Conservation (phyloP, 2,797 vertebrate genomes). For the Enoplosus armatus region DNA sequence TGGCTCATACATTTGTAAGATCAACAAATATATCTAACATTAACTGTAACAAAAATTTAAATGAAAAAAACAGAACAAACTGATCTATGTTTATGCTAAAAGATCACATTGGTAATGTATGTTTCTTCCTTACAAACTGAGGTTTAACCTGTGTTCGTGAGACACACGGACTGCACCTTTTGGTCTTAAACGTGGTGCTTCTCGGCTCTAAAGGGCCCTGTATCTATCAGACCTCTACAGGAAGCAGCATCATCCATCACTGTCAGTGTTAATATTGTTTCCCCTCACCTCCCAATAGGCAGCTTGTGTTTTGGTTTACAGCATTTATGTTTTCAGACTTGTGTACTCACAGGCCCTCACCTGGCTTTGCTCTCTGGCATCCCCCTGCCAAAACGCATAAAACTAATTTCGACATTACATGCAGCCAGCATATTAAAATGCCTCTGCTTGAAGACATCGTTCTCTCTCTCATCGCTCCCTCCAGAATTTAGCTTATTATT, state of each 20-base stretch:
- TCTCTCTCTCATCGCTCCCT: constrained; percentile 23
- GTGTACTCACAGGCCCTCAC: constrained; percentile 84
- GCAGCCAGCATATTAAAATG: constrained; percentile 80
- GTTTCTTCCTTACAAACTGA: background rate
- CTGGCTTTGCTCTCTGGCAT: constrained; percentile 83
- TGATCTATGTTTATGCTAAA: constrained; percentile 4
- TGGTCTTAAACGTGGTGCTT: constrained; percentile 20
- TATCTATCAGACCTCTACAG: constrained; percentile 70
- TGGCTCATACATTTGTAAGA: background rate
- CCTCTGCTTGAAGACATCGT: constrained; percentile 45
- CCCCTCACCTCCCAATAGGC: constrained; percentile 79
- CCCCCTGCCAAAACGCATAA: constrained; percentile 83
- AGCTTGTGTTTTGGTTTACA: constrained; percentile 84
- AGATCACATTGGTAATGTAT: background rate
- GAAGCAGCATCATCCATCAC: constrained; percentile 84
- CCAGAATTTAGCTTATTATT: constrained; percentile 35
- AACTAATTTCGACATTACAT: constrained; percentile 84
- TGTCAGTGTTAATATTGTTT: constrained; percentile 86
- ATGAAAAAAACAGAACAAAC: background rate
- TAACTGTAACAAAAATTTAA: background rate
- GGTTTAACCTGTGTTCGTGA: constrained; percentile 9
- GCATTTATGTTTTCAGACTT: constrained; percentile 85
- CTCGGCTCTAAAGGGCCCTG: constrained; percentile 50
- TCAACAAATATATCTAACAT: background rate
- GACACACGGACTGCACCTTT: constrained; percentile 23